These are phyloP conservation scores for Cardinalis cardinalis DNA, from an alignment of 2,113 vertebrate genomes.

Conservation along the genomic window DNA sequence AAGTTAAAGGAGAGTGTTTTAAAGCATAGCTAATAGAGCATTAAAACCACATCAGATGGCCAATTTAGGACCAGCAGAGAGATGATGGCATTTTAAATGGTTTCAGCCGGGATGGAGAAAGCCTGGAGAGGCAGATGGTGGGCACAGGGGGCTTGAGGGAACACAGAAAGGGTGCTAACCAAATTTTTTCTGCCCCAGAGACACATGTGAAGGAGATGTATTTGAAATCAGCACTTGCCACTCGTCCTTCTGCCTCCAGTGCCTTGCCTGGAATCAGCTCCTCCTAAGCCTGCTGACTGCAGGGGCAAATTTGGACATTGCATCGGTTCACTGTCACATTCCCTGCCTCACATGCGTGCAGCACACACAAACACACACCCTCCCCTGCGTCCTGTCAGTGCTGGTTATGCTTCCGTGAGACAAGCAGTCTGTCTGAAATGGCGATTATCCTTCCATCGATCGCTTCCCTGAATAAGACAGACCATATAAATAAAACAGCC, in stretches of 20 bases:
- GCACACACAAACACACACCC: neutral
- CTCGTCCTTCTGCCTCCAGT: neutral
- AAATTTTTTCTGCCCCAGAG: neutral
- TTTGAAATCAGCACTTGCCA: neutral
- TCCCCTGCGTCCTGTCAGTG: neutral
- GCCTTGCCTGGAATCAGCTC: neutral
- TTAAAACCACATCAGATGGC: conserved; percentile 23
- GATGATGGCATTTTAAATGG: conserved; percentile 28
- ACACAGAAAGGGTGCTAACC: neutral
- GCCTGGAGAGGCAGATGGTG: neutral
- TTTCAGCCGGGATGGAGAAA: conserved; percentile 2
- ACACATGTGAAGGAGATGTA: neutral
- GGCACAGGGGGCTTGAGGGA: neutral
- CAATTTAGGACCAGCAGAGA: conserved; percentile 23
- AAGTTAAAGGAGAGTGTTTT: neutral
- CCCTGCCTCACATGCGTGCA: neutral
- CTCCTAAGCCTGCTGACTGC: neutral
- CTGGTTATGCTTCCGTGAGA: neutral
- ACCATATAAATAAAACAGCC: neutral
- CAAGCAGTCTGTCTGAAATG: neutral
- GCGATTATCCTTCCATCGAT: neutral
- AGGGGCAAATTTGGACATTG: neutral
- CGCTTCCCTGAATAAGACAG: neutral
- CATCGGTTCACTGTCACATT: accelerated
- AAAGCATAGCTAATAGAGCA: conserved; percentile 16